Evolutionary conservation across 2,888 invertebrate genomes (phyloP).

Genomic region (Labia minor): DNA sequence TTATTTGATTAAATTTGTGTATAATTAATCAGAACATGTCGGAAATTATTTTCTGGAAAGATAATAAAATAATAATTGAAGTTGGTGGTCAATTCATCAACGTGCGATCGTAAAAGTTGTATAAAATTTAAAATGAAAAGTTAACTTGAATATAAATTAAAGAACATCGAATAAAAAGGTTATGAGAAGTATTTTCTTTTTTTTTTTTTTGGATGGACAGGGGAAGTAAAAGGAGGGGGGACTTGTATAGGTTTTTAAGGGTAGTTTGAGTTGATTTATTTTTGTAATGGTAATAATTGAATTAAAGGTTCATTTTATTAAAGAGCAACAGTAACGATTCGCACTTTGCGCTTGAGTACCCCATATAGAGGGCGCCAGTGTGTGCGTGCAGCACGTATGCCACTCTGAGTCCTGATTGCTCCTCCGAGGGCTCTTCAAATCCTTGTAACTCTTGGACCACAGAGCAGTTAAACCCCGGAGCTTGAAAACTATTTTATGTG

Average conservation of each 20-base stretch:
- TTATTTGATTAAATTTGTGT: too few relatives aligned
- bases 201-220: too few relatives aligned
- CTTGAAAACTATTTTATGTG: slow-evolving; percentile 13
- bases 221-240: too few relatives aligned
- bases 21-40: too few relatives aligned
- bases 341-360: neutral
- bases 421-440: slow-evolving; percentile 1
- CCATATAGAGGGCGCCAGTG: neutral
- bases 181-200: too few relatives aligned
- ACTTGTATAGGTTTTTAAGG: too few relatives aligned
- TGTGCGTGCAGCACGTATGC: slow-evolving; percentile 1
- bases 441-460: slow-evolving; percentile 13
- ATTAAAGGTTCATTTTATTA: slow-evolving; percentile 1
- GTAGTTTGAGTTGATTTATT: too few relatives aligned
- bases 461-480: slow-evolving; percentile 13
- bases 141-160: neutral
- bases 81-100: neutral
- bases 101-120: neutral
- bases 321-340: neutral
- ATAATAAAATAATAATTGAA: neutral
- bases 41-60: neutral
- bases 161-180: too few relatives aligned
- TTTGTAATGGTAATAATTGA: neutral
- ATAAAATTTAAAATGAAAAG: neutral
- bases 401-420: neutral